Evolutionary conservation across 2,888 invertebrate genomes (phyloP), one percentile per base, ranked within the genome.

Genomic region (Scotopteryx bipunctaria): DNA sequence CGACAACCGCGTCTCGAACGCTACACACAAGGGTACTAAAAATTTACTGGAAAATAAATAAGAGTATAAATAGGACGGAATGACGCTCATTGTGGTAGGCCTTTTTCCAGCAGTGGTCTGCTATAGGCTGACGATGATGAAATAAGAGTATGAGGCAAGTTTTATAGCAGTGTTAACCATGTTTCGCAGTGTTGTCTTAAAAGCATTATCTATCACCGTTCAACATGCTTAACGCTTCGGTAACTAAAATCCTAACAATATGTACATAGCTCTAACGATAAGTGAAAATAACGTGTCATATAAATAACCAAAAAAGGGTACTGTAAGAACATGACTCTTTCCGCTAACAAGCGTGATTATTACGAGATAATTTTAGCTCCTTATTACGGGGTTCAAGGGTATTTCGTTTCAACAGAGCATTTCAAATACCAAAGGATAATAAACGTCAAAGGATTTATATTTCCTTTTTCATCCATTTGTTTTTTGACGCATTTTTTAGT

Each of bases 1-100:
- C 73, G 73, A 72, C 76, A 74, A 76, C 79, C 77, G 68, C 70
- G 47, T 44, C 36, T 44, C 44, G 23, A 32, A 33, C 42, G 42
- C 46, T 52, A 46, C 37, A 42, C 46, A 52, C 15, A 27, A 27
- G 21, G 6, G 32, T 43, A 43, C 37, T 47, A 27, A 46, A 47
- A 45, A 33, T 11, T 32, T 32, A 46, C 45, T 40, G 44, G 17
- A 23, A 31, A 8, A 45, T 36, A 41, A 36, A 46, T 46, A 40
- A 40, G n/a, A 42, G 14, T 37, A 9, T 5, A 9, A n/a, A n/a
- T n/a, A n/a, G n/a, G n/a, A n/a, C n/a, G n/a, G n/a, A n/a, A n/a
- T n/a, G n/a, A n/a, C n/a, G n/a, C n/a, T n/a, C n/a, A n/a, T n/a
- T n/a, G n/a, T n/a, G n/a, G n/a, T n/a, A n/a, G n/a, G n/a, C n/a